Evolutionary conservation across 1,140 invertebrate species (phyloP), one percentile per base, ranked within the genome.

Genomic region (Chelonus insularis): DNA sequence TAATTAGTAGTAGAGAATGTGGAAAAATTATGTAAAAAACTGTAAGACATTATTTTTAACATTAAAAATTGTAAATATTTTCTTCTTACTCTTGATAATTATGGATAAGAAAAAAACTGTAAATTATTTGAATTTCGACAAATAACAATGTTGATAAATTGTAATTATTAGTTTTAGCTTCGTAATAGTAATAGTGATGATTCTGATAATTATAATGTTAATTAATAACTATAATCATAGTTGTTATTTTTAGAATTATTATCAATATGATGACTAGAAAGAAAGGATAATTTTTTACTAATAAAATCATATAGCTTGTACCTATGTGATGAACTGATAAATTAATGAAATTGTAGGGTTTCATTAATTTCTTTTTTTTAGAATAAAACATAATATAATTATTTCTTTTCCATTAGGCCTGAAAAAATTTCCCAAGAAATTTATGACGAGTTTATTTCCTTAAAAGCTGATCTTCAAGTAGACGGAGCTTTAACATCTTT

Each of bases 31-130:
- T 39, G 51, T 37, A 6, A 37, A 20, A 7, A 37, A 37, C 32
- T 55, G 51, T 55, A 55, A 55, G 51, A n/a, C 36, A 37, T 37
- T 37, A 37, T 37, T 37, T 37, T 11, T n/a, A 11, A 2, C 32
- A 34, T 5, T 34, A 37, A 37, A 37, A 37, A 37, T 37, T 37
- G 36, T 37, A 37, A 37, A 37, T 37, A 4, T 37, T 11, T 37
- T n/a, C n/a, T n/a, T n/a, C n/a, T n/a, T n/a, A n/a, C n/a, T n/a
- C n/a, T n/a, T n/a, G n/a, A n/a, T n/a, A n/a, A n/a, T n/a, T n/a
- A n/a, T n/a, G n/a, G n/a, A n/a, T n/a, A n/a, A n/a, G n/a, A n/a
- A 37, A 37, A 11, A 37, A 37, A 37, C 12, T 37, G 36, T 37
- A 37, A 37, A 37, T 37, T 11, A 4, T 37, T 37, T 37, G 9